Evolutionary conservation across 2,888 invertebrate genomes (phyloP).

Genomic region (Aspidapion aeneum): DNA sequence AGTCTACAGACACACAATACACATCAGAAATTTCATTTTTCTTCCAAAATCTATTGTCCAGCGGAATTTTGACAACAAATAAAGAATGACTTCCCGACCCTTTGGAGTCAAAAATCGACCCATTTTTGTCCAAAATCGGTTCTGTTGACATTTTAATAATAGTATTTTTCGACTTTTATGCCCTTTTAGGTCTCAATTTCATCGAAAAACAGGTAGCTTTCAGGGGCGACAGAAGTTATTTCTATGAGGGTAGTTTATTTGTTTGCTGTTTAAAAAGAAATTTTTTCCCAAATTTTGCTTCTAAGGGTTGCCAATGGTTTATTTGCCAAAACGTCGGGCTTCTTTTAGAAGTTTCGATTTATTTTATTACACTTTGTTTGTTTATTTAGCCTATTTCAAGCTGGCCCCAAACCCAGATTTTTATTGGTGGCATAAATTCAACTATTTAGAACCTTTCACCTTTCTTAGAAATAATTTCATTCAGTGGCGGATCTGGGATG

Average conservation of each 20-base stretch:
- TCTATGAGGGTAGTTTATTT: not conserved
- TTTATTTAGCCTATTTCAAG: too few species aligned
- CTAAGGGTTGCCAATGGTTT: not conserved
- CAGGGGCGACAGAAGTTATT: not conserved
- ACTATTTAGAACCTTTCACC: too few species aligned
- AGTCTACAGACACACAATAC: not conserved
- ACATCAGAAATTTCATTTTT: not conserved
- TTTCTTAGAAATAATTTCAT: too few species aligned
- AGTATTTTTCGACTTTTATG: slow-evolving; percentile 1
- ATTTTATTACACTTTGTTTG: too few species aligned
- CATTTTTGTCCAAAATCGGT: not conserved
- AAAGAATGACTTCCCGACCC: not conserved
- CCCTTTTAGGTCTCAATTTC: not conserved
- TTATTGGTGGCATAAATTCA: too few species aligned
- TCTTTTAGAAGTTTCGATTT: not conserved
- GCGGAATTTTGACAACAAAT: not conserved
- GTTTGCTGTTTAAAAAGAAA: too few species aligned
- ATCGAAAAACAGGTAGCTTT: slow-evolving; percentile 4
- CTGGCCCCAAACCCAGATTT: too few species aligned
- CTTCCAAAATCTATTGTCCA: not conserved
- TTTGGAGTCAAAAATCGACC: slow-evolving; percentile 3
- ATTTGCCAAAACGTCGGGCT: not conserved
- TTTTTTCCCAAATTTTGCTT: not conserved
- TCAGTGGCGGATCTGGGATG: too few species aligned
- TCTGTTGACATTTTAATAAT: slow-evolving; percentile 10